Conservation (phyloP, 2,797 vertebrate species). For the Danio tinwini region DNA sequence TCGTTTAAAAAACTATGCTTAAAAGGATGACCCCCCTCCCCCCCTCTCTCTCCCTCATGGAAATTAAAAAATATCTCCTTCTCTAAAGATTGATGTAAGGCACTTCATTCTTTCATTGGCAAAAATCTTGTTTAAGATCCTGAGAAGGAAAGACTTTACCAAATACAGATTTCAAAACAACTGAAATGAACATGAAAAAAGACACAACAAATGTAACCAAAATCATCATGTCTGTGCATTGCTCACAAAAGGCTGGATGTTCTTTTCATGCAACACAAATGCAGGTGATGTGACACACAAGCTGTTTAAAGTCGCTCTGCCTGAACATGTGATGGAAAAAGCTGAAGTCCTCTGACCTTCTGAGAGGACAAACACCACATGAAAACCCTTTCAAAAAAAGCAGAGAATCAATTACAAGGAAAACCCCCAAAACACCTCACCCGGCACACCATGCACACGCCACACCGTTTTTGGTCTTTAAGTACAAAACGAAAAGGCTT, state of each 20-base stretch:
- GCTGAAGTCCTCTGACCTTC: conserved; percentile 42
- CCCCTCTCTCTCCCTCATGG: too few species aligned
- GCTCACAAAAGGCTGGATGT: conserved; percentile 4
- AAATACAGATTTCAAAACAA: not conserved
- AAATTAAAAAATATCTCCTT: too few species aligned
- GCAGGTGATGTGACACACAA: conserved; percentile 23
- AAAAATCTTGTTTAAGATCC: not conserved
- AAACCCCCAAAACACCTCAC: conserved; percentile 18
- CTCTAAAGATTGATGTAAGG: too few species aligned
- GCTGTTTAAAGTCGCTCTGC: conserved; percentile 39
- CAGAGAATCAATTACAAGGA: conserved; percentile 39
- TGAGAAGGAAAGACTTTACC: too few species aligned
- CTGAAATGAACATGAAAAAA: not conserved
- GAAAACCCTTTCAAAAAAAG: conserved; percentile 29
- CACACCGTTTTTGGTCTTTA: not conserved
- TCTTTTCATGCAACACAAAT: not conserved
- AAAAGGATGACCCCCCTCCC: too few species aligned
- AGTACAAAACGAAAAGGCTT: not conserved
- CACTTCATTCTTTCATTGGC: too few species aligned
- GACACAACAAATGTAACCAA: not conserved
- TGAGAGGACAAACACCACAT: conserved; percentile 25
- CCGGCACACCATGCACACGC: not conserved
- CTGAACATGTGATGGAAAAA: conserved; percentile 30
- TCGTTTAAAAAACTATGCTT: too few species aligned
- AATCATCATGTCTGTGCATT: not conserved